Base-by-base conservation (phyloP, 2,797 vertebrate species). In the Lagodon rhomboides region DNA sequence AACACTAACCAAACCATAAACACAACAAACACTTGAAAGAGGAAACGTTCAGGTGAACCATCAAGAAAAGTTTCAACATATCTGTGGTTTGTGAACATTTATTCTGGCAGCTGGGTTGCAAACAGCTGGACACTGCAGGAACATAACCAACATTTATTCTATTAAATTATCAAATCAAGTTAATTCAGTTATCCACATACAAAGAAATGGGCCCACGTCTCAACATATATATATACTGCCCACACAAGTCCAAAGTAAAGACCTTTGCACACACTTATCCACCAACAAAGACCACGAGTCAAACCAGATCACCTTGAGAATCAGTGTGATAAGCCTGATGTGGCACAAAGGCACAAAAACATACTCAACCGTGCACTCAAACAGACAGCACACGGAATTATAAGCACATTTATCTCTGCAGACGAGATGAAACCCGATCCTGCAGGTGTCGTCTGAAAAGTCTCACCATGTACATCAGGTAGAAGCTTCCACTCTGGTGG, bases 391-490 rank as follows among this genome's bases (percentile, higher is more conserved):
- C 5, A 17, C 50, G 1, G 23, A 1, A 12, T n/a, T 5, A 43
- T 0, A 10, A 22, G 53, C 50, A 17, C 4, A 23, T 34, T 17
- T 8, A 16, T 16, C 3, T 30, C 8, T 38, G n/a, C 27, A 56
- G 56, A 34, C 4, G 0, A 27, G 20, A 30, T 6, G 3, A 62
- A 51, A 49, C 12, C 7, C 15, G 15, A 3, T 22, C n/a, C 27
- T 44, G 23, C 46, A 49, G 4, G 27, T 53, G 10, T 12, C 20
- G 9, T 38, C 38, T 10, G 38, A 22, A 4, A 8, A 18, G 8
- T 51, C 96, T 92, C 68, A 95, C 96, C 96, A 97, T 95, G 0
- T 95, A 97, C 23, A 85, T 95, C 85, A 97, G 95, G 89, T 95
- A 97, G 93, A 97, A 96, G 74, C 82, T 94, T 16, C 96, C 95